phyloP scores from a whole-genome alignment of 2,797 vertebrate species.

The Crenichthys baileyi region DNA sequence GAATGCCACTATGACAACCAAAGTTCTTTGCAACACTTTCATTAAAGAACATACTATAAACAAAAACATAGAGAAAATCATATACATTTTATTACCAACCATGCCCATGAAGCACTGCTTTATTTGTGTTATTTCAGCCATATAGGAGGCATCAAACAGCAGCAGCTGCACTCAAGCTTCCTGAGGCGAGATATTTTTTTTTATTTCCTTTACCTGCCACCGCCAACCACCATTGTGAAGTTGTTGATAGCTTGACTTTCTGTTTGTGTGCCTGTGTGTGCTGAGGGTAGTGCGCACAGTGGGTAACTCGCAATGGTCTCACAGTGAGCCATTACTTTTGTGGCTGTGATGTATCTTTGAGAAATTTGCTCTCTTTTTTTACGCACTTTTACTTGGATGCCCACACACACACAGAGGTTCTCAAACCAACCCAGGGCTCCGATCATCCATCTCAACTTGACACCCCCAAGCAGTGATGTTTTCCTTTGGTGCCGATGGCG shows the following conservation, averaged over 20 bases:
- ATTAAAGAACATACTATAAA: constrained; percentile 10
- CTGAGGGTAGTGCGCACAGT: constrained; percentile 21
- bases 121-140: constrained; percentile 30
- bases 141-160: constrained; percentile 18
- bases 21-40: not conserved
- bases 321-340: constrained; percentile 61
- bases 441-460: constrained; percentile 73
- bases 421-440: constrained; percentile 49
- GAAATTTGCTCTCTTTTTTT: constrained; percentile 49
- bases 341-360: constrained; percentile 63
- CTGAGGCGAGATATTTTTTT: constrained; percentile 8
- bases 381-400: constrained; percentile 14
- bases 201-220: constrained; percentile 20
- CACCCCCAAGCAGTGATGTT: constrained; percentile 75
- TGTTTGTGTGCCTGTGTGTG: constrained; percentile 6
- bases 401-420: constrained; percentile 24
- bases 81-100: constrained; percentile 5
- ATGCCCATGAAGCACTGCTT: constrained; percentile 40
- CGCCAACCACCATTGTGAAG: constrained; percentile 26
- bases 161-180: constrained; percentile 10
- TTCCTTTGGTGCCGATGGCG: constrained; percentile 65
- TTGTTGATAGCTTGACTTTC: constrained; percentile 42
- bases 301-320: constrained; percentile 55
- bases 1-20: not conserved
- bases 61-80: constrained; percentile 2